Conservation (phyloP, 1,140 invertebrate genomes). For the Saccostrea cuccullata region DNA sequence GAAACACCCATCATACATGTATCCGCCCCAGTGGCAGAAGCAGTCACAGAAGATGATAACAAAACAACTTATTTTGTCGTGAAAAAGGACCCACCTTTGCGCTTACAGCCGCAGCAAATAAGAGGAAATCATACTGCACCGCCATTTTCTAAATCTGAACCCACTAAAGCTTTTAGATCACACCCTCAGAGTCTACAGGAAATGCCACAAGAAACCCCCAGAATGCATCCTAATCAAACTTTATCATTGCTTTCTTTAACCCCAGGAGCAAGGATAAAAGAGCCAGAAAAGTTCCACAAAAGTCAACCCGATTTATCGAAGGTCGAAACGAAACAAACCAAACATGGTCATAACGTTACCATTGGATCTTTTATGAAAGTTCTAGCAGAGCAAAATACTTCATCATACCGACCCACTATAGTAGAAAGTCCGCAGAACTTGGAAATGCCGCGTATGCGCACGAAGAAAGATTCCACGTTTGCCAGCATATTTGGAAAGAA, state of each 20-base stretch:
- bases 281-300: slow-evolving; percentile 51
- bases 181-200: not conserved
- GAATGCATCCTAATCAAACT: slow-evolving; percentile 14
- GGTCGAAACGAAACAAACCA: slow-evolving; percentile 39
- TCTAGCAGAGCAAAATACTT: slow-evolving; percentile 63
- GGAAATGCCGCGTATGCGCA: slow-evolving; percentile 21
- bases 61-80: slow-evolving; percentile 45
- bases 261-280: slow-evolving; percentile 19
- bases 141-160: slow-evolving; percentile 41
- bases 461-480: slow-evolving; percentile 63
- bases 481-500: slow-evolving; percentile 68
- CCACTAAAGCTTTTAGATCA: not conserved
- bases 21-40: not conserved
- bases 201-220: not conserved
- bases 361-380: slow-evolving; percentile 61
- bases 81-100: slow-evolving; percentile 25
- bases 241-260: slow-evolving; percentile 49
- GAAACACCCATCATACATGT: slow-evolving; percentile 1
- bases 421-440: slow-evolving; percentile 53
- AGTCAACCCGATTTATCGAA: slow-evolving; percentile 63
- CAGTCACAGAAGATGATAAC: slow-evolving; percentile 12
- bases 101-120: not conserved
- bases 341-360: slow-evolving; percentile 9
- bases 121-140: slow-evolving; percentile 29
- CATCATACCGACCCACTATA: slow-evolving; percentile 68